These are phyloP conservation scores for Melanogrammus aeglefinus DNA, from an alignment of 2,797 vertebrate genomes.

Conservation along the genomic window DNA sequence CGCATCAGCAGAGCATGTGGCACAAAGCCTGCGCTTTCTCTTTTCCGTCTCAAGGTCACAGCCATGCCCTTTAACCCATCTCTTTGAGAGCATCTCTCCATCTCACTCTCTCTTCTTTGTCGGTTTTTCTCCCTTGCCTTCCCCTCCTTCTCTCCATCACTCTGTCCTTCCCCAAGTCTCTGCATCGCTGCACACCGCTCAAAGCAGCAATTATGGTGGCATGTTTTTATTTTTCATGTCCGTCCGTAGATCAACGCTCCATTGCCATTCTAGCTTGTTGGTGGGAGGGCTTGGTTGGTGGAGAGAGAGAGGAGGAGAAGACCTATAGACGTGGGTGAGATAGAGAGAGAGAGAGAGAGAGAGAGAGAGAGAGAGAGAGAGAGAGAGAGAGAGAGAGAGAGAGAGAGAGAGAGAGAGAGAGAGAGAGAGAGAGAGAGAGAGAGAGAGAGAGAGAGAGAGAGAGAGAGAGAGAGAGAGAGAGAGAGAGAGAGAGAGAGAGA, in stretches of 20 bases:
- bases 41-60: constrained; percentile 70
- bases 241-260: constrained; percentile 48
- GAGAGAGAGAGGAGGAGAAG: neutral
- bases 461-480: neutral
- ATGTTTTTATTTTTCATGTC: constrained; percentile 49
- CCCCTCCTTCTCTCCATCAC: constrained; percentile 22
- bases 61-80: constrained; percentile 41
- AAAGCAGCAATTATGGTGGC: constrained; percentile 67
- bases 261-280: constrained; percentile 37
- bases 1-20: constrained; percentile 38
- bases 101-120: constrained; percentile 34
- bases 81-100: constrained; percentile 11
- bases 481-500: neutral
- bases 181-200: constrained; percentile 54
- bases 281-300: constrained; percentile 18
- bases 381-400: neutral
- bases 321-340: constrained; percentile 11
- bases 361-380: neutral
- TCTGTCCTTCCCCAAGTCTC: constrained; percentile 11
- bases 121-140: constrained; percentile 14
- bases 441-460: neutral
- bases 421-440: neutral
- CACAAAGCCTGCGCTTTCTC: constrained; percentile 32
- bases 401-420: neutral
- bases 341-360: neutral